phyloP scores from a whole-genome alignment of 2,888 invertebrate genomes.

The Cabera pusaria region DNA sequence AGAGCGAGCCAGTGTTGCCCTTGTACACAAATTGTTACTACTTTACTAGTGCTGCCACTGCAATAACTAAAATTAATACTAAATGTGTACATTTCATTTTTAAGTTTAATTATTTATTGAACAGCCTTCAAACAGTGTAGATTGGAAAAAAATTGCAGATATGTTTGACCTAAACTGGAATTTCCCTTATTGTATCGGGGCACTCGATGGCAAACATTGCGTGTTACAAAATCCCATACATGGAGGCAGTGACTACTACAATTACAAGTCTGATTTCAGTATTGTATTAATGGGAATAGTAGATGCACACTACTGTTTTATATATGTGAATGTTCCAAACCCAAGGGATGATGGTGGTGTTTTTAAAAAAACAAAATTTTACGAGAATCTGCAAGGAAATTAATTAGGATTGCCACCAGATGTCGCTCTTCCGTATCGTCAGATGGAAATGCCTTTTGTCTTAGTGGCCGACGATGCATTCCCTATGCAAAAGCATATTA shows the following conservation, averaged over 20 bases:
- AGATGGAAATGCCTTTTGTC: background rate
- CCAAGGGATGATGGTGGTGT: conserved; percentile 29
- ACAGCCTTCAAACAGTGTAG: no score
- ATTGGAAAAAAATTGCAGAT: no score
- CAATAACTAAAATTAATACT: no score
- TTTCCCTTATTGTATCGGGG: conserved; percentile 20
- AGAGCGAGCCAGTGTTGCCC: no score
- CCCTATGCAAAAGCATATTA: background rate
- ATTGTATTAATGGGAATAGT: conserved; percentile 13
- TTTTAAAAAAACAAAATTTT: conserved; percentile 20
- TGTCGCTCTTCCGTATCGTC: no score
- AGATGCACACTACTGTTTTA: conserved; percentile 24
- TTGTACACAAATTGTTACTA: no score
- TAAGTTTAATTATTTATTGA: no score
- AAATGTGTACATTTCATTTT: no score
- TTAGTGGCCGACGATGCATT: conserved; percentile 1
- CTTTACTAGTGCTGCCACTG: no score
- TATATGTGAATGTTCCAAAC: conserved; percentile 24
- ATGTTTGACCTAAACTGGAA: conserved; percentile 21
- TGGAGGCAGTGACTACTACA: conserved; percentile 13
- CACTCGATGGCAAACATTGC: conserved; percentile 27
- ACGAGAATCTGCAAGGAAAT: conserved; percentile 1
- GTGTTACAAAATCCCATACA: conserved; percentile 19
- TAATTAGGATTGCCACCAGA: background rate
- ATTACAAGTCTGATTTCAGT: conserved; percentile 9